Evolutionary conservation across 92 coral and sea anemone species (phyloP).

Genomic region (Umimayanthus chanpuru): DNA sequence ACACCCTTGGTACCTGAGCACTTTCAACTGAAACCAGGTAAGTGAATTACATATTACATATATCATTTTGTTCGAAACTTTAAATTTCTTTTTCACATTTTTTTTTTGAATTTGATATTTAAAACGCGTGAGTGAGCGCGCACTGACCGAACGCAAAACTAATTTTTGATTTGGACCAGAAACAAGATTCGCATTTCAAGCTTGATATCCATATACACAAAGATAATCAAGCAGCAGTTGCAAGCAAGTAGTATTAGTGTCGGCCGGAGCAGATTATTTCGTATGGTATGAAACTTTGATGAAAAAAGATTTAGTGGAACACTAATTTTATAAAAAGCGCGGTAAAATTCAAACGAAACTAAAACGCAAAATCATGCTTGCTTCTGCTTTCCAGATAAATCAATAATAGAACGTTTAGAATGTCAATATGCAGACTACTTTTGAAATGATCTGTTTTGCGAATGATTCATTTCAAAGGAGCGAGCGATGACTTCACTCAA

Average conservation of each 20-base stretch:
- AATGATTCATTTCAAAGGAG: background rate
- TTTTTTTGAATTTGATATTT: too few species aligned
- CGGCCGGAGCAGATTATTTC: background rate
- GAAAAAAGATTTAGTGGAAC: background rate
- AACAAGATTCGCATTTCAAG: background rate
- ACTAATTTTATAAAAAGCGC: background rate
- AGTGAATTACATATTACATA: background rate
- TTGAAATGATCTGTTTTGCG: background rate
- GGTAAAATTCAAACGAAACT: background rate
- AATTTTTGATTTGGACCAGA: background rate
- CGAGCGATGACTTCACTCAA: background rate
- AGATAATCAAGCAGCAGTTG: background rate
- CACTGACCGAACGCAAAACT: too few species aligned
- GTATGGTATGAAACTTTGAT: background rate
- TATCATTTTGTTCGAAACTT: too few species aligned
- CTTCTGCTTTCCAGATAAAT: background rate
- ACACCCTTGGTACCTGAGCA: background rate
- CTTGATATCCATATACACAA: background rate
- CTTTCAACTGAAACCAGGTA: background rate
- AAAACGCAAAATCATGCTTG: background rate
- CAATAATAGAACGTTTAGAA: background rate
- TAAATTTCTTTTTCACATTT: background rate
- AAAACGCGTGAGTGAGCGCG: background rate
- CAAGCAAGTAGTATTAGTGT: background rate
- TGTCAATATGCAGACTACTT: background rate